phyloP scores from a whole-genome alignment of 2,888 invertebrate species.

The Caenorhabditis uteleia region DNA sequence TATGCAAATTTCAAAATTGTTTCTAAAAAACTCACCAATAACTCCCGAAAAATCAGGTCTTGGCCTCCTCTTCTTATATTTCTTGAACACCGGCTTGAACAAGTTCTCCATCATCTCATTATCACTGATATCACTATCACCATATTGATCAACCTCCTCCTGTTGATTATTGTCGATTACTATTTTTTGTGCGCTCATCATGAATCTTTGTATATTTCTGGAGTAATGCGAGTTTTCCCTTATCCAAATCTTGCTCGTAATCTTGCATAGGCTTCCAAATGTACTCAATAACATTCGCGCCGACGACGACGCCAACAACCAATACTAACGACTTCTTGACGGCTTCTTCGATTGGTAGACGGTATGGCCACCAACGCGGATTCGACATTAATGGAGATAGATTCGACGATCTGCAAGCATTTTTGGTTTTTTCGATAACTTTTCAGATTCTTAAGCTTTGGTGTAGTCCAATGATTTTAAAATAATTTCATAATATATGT shows the following conservation, averaged over 20 bases:
- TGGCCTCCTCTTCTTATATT: conserved; percentile 79
- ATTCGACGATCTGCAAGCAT: too few relatives aligned
- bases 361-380: conserved; percentile 58
- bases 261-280: conserved; percentile 56
- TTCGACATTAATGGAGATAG: conserved; percentile 43
- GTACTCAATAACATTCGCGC: conserved; percentile 55
- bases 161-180: conserved; percentile 13
- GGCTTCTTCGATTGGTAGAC: conserved; percentile 54
- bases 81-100: conserved; percentile 82
- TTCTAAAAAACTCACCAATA: conserved; percentile 73
- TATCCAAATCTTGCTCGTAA: conserved; percentile 56
- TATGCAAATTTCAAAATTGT: conserved; percentile 10
- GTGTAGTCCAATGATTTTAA: too few relatives aligned
- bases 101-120: conserved; percentile 8
- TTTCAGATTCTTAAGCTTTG: too few relatives aligned
- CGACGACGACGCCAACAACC: conserved; percentile 52
- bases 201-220: conserved; percentile 54
- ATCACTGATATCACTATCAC: conserved; percentile 1
- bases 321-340: conserved; percentile 52
- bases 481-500: too few relatives aligned
- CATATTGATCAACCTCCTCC: neutral
- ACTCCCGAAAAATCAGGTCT: conserved; percentile 77
- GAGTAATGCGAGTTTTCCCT: conserved; percentile 55
- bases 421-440: too few relatives aligned
- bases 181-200: conserved; percentile 34